These are phyloP conservation scores for Drosophila willistoni DNA, from an alignment of 1,140 invertebrate species.

Conservation along the genomic window DNA sequence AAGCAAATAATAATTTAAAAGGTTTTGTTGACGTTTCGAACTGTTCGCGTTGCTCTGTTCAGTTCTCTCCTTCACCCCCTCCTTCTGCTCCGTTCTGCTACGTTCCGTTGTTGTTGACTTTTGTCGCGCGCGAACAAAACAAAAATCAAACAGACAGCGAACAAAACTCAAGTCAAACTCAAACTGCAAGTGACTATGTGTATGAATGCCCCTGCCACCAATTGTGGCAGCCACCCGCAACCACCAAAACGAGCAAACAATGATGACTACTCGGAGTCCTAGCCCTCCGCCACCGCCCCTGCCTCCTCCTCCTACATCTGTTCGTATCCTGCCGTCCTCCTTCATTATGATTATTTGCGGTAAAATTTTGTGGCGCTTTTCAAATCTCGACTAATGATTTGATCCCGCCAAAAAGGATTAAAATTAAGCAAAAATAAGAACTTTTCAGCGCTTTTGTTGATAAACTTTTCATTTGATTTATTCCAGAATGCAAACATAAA, in stretches of 20 bases:
- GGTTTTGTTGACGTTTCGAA: conserved; percentile 82
- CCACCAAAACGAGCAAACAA: conserved; percentile 43
- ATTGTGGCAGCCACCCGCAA: conserved; percentile 44
- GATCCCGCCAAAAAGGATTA: conserved; percentile 79
- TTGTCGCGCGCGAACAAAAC: conserved; percentile 79
- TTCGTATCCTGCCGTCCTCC: not conserved
- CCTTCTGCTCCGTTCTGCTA: not conserved
- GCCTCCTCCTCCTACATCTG: too few species aligned
- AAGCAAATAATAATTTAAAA: conserved; percentile 83
- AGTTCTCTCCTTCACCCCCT: not conserved
- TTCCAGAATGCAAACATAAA: conserved; percentile 62
- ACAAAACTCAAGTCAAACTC: conserved; percentile 55
- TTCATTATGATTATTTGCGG: conserved; percentile 83
- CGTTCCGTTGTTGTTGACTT: conserved; percentile 65
- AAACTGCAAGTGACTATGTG: conserved; percentile 68
- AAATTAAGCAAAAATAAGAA: conserved; percentile 75
- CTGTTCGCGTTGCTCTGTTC: conserved; percentile 31
- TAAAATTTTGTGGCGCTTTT: conserved; percentile 73
- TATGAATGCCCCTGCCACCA: conserved; percentile 10
- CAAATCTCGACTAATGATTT: conserved; percentile 62
- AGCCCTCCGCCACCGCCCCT: too few species aligned
- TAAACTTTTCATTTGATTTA: conserved; percentile 81
- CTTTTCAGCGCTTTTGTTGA: conserved; percentile 64
- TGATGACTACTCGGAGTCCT: conserved; percentile 3
- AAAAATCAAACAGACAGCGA: conserved; percentile 55